Evolutionary conservation across 37 sponge, comb jelly and placozoan genomes (phyloP).

Genomic region (Oopsacas minuta): DNA sequence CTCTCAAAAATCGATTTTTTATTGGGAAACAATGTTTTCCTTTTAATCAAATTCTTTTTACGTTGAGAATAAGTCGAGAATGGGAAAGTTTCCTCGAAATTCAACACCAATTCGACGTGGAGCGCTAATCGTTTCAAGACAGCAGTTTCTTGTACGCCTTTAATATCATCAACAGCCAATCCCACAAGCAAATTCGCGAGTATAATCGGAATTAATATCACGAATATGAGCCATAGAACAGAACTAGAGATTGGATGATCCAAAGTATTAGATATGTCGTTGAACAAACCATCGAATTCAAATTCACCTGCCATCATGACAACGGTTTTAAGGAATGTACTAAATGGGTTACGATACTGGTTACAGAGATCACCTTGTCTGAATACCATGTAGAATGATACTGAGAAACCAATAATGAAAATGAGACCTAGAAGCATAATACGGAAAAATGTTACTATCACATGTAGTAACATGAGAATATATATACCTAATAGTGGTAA

Average conservation of each 20-base stretch:
- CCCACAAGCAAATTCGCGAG: constrained; percentile 90
- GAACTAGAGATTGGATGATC: constrained; percentile 29
- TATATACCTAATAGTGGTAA: not conserved
- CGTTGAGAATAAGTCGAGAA: not conserved
- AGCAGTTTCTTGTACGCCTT: constrained; percentile 75
- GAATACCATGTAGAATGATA: constrained; percentile 2
- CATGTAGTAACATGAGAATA: constrained; percentile 11
- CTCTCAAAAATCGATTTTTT: not conserved
- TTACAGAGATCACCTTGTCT: not conserved
- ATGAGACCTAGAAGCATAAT: not conserved
- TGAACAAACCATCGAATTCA: constrained; percentile 70
- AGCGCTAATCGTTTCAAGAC: constrained; percentile 57
- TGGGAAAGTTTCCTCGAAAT: constrained; percentile 6
- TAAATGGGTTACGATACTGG: constrained; percentile 15
- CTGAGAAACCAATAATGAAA: not conserved
- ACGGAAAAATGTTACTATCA: not conserved
- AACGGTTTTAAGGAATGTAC: constrained; percentile 64
- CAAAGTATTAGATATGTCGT: not conserved
- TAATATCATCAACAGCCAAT: constrained; percentile 98
- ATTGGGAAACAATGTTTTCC: not conserved
- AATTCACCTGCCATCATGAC: constrained; percentile 89
- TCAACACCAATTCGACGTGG: constrained; percentile 39
- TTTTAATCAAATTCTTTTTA: not conserved
- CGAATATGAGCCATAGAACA: constrained; percentile 71
- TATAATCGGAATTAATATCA: constrained; percentile 85